Evolutionary conservation across 2,888 invertebrate species (phyloP).

Genomic region (Hyalella azteca): DNA sequence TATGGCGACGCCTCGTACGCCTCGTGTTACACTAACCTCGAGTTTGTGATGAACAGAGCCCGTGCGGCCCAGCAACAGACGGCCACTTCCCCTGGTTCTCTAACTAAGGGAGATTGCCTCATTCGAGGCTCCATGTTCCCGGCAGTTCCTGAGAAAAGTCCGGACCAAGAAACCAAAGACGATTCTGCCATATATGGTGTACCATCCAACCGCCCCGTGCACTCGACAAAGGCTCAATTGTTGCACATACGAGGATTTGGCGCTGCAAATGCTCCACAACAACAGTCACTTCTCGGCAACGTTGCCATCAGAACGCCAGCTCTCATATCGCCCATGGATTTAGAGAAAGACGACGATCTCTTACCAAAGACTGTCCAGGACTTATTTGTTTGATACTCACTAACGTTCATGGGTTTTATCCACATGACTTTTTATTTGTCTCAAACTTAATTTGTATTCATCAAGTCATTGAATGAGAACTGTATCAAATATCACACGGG

Average conservation of each 20-base stretch:
- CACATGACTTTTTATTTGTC: no score
- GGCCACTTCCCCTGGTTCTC: background rate
- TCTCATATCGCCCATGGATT: constrained; percentile 26
- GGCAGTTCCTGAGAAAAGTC: constrained; percentile 49
- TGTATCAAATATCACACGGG: no score
- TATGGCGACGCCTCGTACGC: constrained; percentile 58
- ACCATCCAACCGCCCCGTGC: constrained; percentile 53
- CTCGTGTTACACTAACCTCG: constrained; percentile 56
- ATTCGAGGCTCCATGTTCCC: constrained; percentile 40
- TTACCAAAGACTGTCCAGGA: constrained; percentile 56
- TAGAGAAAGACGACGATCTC: constrained; percentile 45
- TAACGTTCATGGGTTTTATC: no score
- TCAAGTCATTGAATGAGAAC: no score
- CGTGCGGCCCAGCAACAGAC: constrained; percentile 18
- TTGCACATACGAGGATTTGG: constrained; percentile 51
- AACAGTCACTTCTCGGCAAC: background rate
- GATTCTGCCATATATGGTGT: constrained; percentile 52
- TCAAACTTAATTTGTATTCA: no score
- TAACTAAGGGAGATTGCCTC: constrained; percentile 21
- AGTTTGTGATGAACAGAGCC: constrained; percentile 55
- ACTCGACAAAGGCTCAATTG: constrained; percentile 52
- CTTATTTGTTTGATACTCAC: constrained; percentile 53
- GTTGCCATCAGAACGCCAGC: background rate
- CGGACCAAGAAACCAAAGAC: constrained; percentile 31
- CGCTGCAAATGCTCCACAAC: background rate